Conservation (phyloP, 2,888 invertebrate genomes). For the Eledona agricola region DNA sequence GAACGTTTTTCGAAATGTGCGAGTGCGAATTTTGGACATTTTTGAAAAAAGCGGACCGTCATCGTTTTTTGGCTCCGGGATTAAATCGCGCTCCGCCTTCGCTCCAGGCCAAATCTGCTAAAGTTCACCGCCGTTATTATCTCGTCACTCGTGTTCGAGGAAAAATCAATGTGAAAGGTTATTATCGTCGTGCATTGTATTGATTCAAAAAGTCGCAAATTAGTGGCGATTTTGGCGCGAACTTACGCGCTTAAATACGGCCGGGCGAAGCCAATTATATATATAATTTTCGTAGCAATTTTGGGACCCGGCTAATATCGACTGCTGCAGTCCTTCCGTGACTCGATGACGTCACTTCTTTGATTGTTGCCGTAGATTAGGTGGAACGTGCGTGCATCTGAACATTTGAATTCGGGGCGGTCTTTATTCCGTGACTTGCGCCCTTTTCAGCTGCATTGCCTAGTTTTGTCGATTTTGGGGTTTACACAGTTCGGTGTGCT, state of each 20-base stretch:
- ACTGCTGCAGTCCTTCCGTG: conserved; percentile 56
- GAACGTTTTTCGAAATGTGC: conserved; percentile 2
- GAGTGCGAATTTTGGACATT: neutral
- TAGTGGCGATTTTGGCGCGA: too few species aligned
- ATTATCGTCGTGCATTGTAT: conserved; percentile 49
- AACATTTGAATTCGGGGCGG: conserved; percentile 51
- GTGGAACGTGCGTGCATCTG: conserved; percentile 53
- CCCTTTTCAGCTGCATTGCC: conserved; percentile 40
- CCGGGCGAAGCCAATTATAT: too few species aligned
- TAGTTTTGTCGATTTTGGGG: conserved; percentile 26
- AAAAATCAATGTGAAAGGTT: conserved; percentile 60
- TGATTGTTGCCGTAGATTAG: conserved; percentile 57
- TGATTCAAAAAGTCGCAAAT: conserved; percentile 44
- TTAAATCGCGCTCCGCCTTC: too few species aligned
- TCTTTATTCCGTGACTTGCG: conserved; percentile 54
- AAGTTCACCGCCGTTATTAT: conserved; percentile 35
- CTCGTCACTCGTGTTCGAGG: conserved; percentile 23
- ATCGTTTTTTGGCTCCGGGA: too few species aligned
- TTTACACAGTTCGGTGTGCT: conserved; percentile 22
- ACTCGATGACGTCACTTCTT: conserved; percentile 55
- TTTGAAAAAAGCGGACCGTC: too few species aligned
- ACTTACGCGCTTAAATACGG: too few species aligned
- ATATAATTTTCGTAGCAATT: too few species aligned
- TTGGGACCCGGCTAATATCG: conserved; percentile 37
- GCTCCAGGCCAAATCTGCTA: conserved; percentile 38